Evolutionary conservation across 2,797 vertebrate species (phyloP).

Genomic region (Poliocrania exsul): DNA sequence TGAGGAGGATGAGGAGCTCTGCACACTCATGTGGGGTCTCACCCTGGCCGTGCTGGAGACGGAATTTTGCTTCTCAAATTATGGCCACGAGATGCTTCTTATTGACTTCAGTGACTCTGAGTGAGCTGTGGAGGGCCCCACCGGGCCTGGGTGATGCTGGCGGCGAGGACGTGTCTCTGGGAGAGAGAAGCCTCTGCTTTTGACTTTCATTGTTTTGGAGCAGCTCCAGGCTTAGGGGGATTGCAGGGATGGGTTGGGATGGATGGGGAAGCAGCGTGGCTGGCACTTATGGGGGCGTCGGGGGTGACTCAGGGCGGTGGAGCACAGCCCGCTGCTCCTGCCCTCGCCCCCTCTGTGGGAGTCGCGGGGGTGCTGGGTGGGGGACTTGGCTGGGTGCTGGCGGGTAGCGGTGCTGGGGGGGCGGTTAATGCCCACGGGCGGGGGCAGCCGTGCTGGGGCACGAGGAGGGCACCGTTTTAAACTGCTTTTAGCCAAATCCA

Average conservation of each 20-base stretch:
- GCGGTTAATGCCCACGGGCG: background rate
- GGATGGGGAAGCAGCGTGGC: background rate
- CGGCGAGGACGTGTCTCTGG: fast-evolving
- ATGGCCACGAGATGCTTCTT: background rate
- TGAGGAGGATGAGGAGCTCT: conserved; percentile 66
- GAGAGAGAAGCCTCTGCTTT: background rate
- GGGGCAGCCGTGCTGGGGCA: too few relatives aligned
- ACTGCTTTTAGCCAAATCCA: background rate
- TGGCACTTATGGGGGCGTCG: background rate
- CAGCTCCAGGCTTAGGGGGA: background rate
- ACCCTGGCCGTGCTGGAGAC: conserved; percentile 67
- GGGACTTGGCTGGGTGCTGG: too few relatives aligned
- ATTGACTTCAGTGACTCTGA: conserved; percentile 1
- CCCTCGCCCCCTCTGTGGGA: background rate
- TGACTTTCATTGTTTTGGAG: background rate
- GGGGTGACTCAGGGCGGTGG: background rate
- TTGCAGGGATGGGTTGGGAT: background rate
- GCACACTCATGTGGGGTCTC: conserved; percentile 76
- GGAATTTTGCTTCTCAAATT: background rate
- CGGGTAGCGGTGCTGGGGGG: too few relatives aligned
- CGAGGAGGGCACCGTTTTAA: background rate
- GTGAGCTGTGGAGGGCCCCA: background rate
- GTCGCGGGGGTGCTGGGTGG: fast-evolving
- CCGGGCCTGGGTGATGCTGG: background rate
- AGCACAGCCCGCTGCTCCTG: background rate